phyloP scores from a whole-genome alignment of 2,888 invertebrate species.

The Leptura quadrifasciata region DNA sequence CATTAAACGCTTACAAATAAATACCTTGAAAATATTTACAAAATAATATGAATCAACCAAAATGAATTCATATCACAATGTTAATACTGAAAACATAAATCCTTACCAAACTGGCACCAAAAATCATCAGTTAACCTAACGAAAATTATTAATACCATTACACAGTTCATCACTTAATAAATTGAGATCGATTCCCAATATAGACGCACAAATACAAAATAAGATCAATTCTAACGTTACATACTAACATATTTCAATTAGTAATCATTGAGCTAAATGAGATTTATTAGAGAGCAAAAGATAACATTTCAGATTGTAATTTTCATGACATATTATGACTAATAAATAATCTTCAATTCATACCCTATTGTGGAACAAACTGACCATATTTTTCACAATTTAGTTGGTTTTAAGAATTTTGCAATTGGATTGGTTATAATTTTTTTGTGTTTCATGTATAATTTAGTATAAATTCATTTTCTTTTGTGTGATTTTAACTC shows the following conservation, averaged over 20 bases:
- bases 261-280: conserved; percentile 13
- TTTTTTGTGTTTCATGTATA: not conserved
- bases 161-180: conserved; percentile 7
- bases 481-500: too few relatives aligned
- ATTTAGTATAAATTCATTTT: not conserved
- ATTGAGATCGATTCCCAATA: conserved; percentile 27
- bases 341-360: not conserved
- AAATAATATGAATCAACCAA: too few relatives aligned
- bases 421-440: not conserved
- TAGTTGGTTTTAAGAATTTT: not conserved
- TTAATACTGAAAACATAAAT: conserved; percentile 5
- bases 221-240: conserved; percentile 1
- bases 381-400: not conserved
- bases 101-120: not conserved
- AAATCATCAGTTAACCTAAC: not conserved
- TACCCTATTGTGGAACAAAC: not conserved
- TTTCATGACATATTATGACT: not conserved
- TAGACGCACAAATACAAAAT: not conserved
- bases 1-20: too few relatives aligned
- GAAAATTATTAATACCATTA: conserved; percentile 4
- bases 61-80: too few relatives aligned
- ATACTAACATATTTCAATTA: not conserved
- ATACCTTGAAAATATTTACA: too few relatives aligned
- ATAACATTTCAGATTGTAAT: not conserved
- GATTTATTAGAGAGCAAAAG: conserved; percentile 32